phyloP scores from a whole-genome alignment of 2,797 vertebrate genomes.

The Halcyon leucocephala region DNA sequence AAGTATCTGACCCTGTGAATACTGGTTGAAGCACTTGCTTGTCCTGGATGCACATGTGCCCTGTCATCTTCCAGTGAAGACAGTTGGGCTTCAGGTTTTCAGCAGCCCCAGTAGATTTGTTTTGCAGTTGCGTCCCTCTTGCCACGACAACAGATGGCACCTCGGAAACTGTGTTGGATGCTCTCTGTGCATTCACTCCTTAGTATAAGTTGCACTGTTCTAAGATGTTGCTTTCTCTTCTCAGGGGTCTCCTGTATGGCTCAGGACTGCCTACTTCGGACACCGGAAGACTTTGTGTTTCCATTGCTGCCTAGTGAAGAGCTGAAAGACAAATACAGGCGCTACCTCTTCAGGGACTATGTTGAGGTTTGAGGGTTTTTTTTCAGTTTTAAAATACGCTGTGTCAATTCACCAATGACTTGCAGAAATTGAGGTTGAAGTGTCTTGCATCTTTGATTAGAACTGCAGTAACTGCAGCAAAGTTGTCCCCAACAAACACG shows the following conservation, averaged over 20 bases:
- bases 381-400: background rate
- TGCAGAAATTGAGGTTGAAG: conserved; percentile 8
- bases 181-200: background rate
- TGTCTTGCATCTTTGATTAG: conserved; percentile 36
- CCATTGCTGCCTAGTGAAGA: conserved; percentile 95
- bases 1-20: background rate
- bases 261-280: conserved; percentile 94
- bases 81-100: conserved; percentile 36
- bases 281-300: conserved; percentile 97
- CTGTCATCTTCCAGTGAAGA: background rate
- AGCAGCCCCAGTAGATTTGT: conserved; percentile 18
- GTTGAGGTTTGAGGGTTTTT: conserved; percentile 85
- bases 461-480: conserved; percentile 31
- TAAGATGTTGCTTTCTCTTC: conserved; percentile 12
- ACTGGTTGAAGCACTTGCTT: background rate
- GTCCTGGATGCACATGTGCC: background rate
- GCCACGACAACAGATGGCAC: conserved; percentile 50
- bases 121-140: conserved; percentile 47
- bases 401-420: background rate
- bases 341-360: conserved; percentile 99
- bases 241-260: conserved; percentile 98
- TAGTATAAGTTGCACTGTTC: background rate
- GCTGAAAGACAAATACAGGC: conserved; percentile 98
- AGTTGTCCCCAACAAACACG: background rate
- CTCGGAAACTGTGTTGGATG: background rate